A percentile compares a stretch with the other conserved stretches of the same genome.
Conservation (phyloP, 2,797 vertebrate genomes). For the Chrysocyon brachyurus region DNA sequence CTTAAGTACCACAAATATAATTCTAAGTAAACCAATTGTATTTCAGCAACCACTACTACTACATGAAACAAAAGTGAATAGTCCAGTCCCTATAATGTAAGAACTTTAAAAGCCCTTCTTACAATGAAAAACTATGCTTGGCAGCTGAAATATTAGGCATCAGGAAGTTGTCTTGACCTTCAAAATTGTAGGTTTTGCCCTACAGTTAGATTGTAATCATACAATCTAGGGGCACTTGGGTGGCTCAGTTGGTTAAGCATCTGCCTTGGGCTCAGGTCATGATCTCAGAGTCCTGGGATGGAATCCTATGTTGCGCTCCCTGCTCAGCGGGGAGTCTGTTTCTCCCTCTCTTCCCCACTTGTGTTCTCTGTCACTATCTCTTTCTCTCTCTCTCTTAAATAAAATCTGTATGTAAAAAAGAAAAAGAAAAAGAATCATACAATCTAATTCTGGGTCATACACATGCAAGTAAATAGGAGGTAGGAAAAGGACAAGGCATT, state of each 20-base stretch:
- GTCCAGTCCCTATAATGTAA: background rate
- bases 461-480: background rate
- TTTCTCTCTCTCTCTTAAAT: no score
- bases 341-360: no score
- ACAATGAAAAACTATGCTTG: background rate
- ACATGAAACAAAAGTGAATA: background rate
- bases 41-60: background rate
- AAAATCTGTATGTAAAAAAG: no score
- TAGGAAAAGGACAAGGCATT: background rate
- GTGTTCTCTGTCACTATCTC: no score
- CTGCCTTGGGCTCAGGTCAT: no score
- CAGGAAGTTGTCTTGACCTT: background rate
- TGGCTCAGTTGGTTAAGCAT: no score
- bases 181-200: background rate
- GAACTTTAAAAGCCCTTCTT: background rate
- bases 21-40: background rate
- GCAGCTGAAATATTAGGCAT: background rate
- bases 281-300: no score
- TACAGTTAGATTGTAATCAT: background rate
- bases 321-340: no score
- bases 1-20: background rate
- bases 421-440: background rate
- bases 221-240: background rate
- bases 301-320: no score
- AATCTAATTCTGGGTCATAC: background rate